Evolutionary conservation across 2,888 invertebrate genomes (phyloP), one percentile per base, ranked within the genome.

Genomic region (Strigamia transsilvanica): DNA sequence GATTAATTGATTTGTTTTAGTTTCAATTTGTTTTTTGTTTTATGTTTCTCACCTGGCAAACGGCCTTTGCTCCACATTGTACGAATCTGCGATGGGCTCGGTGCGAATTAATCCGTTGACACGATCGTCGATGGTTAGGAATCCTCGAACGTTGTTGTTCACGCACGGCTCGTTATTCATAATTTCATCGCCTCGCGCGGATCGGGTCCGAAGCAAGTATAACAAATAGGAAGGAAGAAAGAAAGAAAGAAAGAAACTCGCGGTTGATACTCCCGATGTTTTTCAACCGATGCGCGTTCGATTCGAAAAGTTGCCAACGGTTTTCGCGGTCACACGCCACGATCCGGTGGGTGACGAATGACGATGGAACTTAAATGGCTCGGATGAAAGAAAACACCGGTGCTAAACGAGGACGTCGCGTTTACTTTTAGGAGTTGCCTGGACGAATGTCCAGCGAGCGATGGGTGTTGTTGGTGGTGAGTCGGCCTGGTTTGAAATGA

Each of bases 61-160:
- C 87, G 94, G 94, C 87, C 93, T 93, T 89, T 93, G 93, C 89
- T 94, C 94, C 86, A 94, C 93, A 88, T 93, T 92, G 89, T 94
- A 94, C 85, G 93, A 91, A 86, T 93, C 92, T 86, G 92, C 91
- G 89, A 94, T 93, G 86, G 93, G 92, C 87, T 93, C 92, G 87
- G 91, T 91, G 86, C 92, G 92, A 88, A 93, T 91, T 87, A 94
- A 90, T 88, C 90, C 91, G 56, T 79, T 78, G 34, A 83, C 23
- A 13, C 83, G 81, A 51, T 83, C 83, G 27, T 66, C 41, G 18
- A 82, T 27, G 34, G 41, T 46, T 77, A 82, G 27, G 46, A 83
- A 79, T 82, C 83, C 83, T 41, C 73, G 38, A 73, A 42, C 21
- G 77, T 82, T 83, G 42, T 82, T 83, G 32, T 80, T 80, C 23